Conservation (phyloP, 1,140 invertebrate species). For the Aethina tumida region DNA sequence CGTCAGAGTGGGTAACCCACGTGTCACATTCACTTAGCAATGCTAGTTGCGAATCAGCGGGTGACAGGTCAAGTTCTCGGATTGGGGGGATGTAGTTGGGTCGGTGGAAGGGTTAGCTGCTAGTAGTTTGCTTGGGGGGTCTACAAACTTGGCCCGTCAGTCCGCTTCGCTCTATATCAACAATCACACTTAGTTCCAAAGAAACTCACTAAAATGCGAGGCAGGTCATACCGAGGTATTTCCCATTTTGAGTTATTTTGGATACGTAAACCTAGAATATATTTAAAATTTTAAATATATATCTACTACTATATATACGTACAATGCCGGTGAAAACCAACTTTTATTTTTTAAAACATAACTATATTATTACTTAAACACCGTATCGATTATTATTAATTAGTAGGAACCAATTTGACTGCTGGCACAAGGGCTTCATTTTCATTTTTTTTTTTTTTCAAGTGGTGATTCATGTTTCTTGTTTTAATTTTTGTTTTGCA, state of each 20-base stretch:
- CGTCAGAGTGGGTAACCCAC: slow-evolving; percentile 27
- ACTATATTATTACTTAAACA: slow-evolving; percentile 38
- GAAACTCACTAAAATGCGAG: slow-evolving; percentile 60
- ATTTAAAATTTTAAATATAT: slow-evolving; percentile 40
- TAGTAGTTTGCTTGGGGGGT: slow-evolving; percentile 3
- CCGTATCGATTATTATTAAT: slow-evolving; percentile 40
- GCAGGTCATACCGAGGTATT: slow-evolving; percentile 51
- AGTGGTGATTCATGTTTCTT: slow-evolving; percentile 8
- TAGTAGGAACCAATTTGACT: slow-evolving; percentile 43
- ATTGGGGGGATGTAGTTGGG: slow-evolving; percentile 6
- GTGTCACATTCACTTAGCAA: slow-evolving; percentile 36
- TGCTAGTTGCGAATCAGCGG: slow-evolving; percentile 20
- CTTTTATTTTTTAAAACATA: slow-evolving; percentile 38
- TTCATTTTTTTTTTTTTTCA: slow-evolving; percentile 8
- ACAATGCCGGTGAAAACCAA: slow-evolving; percentile 36
- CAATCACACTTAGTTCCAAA: slow-evolving; percentile 61
- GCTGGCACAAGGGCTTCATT: slow-evolving; percentile 35
- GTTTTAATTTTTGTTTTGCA: slow-evolving; percentile 4
- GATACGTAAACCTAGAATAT: slow-evolving; percentile 48
- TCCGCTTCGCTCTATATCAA: slow-evolving; percentile 38
- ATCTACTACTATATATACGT: slow-evolving; percentile 38
- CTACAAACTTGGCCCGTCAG: slow-evolving; percentile 15
- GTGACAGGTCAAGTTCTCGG: background rate
- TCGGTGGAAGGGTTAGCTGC: slow-evolving; percentile 2
- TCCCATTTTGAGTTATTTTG: slow-evolving; percentile 60